Evolutionary conservation across 2,888 invertebrate species (phyloP).

Genomic region (Thecocarcelia acutangulata): DNA sequence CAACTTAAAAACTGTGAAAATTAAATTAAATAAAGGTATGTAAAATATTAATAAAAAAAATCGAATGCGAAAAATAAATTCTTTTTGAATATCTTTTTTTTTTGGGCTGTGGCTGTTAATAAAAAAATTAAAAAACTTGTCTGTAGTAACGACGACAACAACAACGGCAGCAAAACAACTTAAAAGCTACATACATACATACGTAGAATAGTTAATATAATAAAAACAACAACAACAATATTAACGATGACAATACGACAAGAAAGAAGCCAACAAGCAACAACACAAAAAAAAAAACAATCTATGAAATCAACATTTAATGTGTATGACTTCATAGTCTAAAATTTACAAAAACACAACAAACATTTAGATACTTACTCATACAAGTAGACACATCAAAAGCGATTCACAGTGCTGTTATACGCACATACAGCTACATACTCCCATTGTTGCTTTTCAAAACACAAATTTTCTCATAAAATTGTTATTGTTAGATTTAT

Average conservation of each 20-base stretch:
- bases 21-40: slow-evolving; percentile 40
- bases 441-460: slow-evolving; percentile 22
- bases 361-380: slow-evolving; percentile 29
- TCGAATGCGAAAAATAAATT: slow-evolving; percentile 4
- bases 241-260: slow-evolving; percentile 37
- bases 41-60: neutral
- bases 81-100: slow-evolving; percentile 32
- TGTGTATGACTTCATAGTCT: slow-evolving; percentile 71
- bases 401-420: neutral
- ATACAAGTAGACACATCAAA: slow-evolving; percentile 11
- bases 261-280: slow-evolving; percentile 27
- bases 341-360: slow-evolving; percentile 57
- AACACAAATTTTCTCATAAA: slow-evolving; percentile 40
- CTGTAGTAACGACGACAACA: slow-evolving; percentile 55
- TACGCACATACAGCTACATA: neutral
- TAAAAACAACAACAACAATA: slow-evolving; percentile 40
- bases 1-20: slow-evolving; percentile 36
- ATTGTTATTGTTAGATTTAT: slow-evolving; percentile 38
- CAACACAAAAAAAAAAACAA: slow-evolving; percentile 50
- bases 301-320: slow-evolving; percentile 62
- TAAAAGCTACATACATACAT: slow-evolving; percentile 37
- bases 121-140: slow-evolving; percentile 59
- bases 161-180: slow-evolving; percentile 36
- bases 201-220: slow-evolving; percentile 58
- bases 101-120: slow-evolving; percentile 66